Evolutionary conservation across 2,888 invertebrate genomes (phyloP).

Genomic region (Argynnis bischoffii): DNA sequence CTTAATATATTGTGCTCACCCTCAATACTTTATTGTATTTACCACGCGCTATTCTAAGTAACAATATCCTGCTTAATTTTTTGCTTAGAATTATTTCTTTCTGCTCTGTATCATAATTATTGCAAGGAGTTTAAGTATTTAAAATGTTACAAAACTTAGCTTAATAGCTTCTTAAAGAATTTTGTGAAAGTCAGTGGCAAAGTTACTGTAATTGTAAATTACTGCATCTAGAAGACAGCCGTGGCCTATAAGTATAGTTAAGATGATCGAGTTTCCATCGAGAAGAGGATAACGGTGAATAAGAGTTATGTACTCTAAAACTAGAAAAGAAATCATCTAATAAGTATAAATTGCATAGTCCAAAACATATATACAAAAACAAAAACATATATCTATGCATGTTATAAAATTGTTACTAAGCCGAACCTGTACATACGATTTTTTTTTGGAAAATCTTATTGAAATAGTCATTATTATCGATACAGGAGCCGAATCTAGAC

Average conservation of each 20-base stretch:
- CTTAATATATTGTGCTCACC: slow-evolving; percentile 49
- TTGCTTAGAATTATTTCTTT: slow-evolving; percentile 26
- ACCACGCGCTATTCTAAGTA: slow-evolving; percentile 31
- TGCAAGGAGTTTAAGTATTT: slow-evolving; percentile 8
- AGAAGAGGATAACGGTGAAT: no score
- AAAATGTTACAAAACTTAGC: slow-evolving; percentile 9
- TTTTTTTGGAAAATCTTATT: neutral
- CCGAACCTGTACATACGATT: neutral
- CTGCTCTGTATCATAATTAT: slow-evolving; percentile 14
- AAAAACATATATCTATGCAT: neutral
- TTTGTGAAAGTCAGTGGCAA: neutral
- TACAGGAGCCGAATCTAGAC: no score
- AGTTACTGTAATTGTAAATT: neutral
- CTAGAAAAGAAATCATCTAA: no score
- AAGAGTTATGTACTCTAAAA: no score
- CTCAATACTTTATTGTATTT: slow-evolving; percentile 40
- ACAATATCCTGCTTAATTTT: slow-evolving; percentile 32
- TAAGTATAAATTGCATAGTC: neutral
- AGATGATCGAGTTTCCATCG: no score
- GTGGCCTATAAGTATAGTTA: no score
- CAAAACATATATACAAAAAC: neutral
- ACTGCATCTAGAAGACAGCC: no score
- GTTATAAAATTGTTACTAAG: no score
- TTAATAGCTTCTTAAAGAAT: slow-evolving; percentile 8
- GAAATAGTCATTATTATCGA: no score